A percentile compares a stretch with the other conserved stretches of the same genome.
Evolutionary conservation across 1,140 invertebrate species (phyloP).

Genomic region (Palaemon carinicauda): DNA sequence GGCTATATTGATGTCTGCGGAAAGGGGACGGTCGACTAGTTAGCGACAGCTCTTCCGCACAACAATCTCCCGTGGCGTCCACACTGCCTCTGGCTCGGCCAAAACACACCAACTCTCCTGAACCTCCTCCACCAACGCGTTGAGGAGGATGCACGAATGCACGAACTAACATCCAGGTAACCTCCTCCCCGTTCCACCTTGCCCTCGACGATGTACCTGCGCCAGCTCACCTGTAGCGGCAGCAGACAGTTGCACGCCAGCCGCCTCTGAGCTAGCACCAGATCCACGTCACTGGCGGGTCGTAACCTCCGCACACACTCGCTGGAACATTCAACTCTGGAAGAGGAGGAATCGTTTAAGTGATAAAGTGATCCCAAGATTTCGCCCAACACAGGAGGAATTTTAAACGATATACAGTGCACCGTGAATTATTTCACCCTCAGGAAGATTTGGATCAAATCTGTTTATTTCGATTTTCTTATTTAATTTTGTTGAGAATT

Average conservation of each 20-base stretch:
- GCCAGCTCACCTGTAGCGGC: conserved; percentile 52
- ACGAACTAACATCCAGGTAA: conserved; percentile 29
- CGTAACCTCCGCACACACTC: conserved; percentile 6
- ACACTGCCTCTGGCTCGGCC: conserved; percentile 36
- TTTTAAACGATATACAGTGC: no score
- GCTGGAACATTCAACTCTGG: conserved; percentile 7
- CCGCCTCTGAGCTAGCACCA: conserved; percentile 36
- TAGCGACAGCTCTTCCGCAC: background rate
- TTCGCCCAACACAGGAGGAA: no score
- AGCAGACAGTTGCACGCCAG: conserved; percentile 46
- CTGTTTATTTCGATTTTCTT: background rate
- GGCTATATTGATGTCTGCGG: background rate
- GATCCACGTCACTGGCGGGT: conserved; percentile 7
- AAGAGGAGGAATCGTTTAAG: background rate
- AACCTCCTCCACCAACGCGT: conserved; percentile 22
- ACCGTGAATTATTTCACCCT: no score
- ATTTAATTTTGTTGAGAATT: conserved; percentile 12
- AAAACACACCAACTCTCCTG: background rate
- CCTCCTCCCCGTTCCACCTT: background rate
- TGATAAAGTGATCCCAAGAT: background rate
- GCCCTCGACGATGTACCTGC: conserved; percentile 47
- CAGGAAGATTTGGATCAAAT: no score
- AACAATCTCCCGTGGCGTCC: conserved; percentile 11
- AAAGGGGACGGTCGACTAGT: no score
- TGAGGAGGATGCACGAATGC: conserved; percentile 22